A percentile compares a stretch with the other conserved stretches of the same genome.
phyloP scores from a whole-genome alignment of 2,888 invertebrate genomes.

The Neocrepidodera transversa region DNA sequence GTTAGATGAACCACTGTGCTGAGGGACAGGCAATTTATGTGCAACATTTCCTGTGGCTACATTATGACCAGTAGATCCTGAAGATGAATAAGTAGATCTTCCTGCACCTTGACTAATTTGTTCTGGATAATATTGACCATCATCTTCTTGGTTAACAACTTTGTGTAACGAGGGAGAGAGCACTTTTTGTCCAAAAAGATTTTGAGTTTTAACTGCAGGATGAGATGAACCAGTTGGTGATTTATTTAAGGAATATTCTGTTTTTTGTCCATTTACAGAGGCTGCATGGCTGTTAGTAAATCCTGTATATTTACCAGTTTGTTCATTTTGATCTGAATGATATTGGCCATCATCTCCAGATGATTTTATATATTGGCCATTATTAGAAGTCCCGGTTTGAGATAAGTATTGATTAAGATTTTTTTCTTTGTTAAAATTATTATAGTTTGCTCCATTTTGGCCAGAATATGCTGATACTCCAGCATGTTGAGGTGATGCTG shows the following conservation, averaged over 20 bases:
- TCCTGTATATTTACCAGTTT: neutral
- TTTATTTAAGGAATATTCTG: too few species aligned
- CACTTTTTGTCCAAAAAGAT: too few species aligned
- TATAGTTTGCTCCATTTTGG: too few species aligned
- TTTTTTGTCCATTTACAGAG: neutral
- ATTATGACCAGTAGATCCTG: neutral
- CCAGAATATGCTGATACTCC: too few species aligned
- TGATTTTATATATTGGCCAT: neutral
- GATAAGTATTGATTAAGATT: too few species aligned
- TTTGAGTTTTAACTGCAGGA: neutral
- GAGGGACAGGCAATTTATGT: too few species aligned
- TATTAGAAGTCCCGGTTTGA: neutral
- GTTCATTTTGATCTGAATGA: conserved; percentile 29
- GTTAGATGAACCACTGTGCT: neutral
- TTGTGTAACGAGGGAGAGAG: too few species aligned
- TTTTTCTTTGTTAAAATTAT: too few species aligned
- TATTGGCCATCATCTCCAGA: conserved; percentile 32
- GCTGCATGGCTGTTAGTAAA: neutral
- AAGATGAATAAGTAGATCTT: neutral
- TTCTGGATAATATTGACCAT: conserved; percentile 1
- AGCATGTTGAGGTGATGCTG: too few species aligned
- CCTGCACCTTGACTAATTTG: neutral
- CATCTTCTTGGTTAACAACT: neutral
- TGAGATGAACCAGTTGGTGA: neutral
- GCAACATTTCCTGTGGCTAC: neutral